Evolutionary conservation across 2,797 vertebrate genomes (phyloP).

Genomic region (Tokudaia muenninki): DNA sequence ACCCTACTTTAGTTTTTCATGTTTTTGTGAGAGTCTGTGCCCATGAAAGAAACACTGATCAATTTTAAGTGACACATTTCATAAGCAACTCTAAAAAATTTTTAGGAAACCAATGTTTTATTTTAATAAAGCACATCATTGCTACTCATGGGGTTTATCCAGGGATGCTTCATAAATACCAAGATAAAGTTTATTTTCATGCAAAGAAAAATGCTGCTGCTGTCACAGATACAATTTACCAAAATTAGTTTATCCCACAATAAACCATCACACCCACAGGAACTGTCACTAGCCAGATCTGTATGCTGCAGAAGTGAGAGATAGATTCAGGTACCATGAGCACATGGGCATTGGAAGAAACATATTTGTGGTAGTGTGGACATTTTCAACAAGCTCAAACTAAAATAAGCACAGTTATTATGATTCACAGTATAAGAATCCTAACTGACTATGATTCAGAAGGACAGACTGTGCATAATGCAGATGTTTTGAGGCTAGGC

Average conservation of each 20-base stretch:
- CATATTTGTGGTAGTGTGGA: not conserved
- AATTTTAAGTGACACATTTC: conserved; percentile 29
- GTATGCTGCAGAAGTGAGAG: not conserved
- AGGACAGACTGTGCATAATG: conserved; percentile 40
- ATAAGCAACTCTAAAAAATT: conserved; percentile 27
- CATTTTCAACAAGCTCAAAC: conserved; percentile 9
- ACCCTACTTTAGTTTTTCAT: not conserved
- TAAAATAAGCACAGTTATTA: conserved; percentile 29
- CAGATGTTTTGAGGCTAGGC: conserved; percentile 37
- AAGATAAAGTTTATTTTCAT: conserved; percentile 47
- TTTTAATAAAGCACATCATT: not conserved
- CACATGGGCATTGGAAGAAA: not conserved
- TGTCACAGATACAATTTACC: not conserved
- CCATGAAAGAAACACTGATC: not conserved
- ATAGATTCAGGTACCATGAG: not conserved
- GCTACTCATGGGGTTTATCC: not conserved
- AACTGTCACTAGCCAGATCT: not conserved
- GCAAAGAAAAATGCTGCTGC: not conserved
- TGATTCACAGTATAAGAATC: conserved; percentile 66
- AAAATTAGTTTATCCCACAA: conserved; percentile 9
- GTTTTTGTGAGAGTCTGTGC: too few relatives aligned
- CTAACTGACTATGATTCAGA: conserved; percentile 25
- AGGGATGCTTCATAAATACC: conserved; percentile 7
- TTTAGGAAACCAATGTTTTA: conserved; percentile 24
- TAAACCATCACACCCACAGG: not conserved